Base-by-base conservation (phyloP, 2,797 vertebrate species). In the Dendrocincla fuliginosa region DNA sequence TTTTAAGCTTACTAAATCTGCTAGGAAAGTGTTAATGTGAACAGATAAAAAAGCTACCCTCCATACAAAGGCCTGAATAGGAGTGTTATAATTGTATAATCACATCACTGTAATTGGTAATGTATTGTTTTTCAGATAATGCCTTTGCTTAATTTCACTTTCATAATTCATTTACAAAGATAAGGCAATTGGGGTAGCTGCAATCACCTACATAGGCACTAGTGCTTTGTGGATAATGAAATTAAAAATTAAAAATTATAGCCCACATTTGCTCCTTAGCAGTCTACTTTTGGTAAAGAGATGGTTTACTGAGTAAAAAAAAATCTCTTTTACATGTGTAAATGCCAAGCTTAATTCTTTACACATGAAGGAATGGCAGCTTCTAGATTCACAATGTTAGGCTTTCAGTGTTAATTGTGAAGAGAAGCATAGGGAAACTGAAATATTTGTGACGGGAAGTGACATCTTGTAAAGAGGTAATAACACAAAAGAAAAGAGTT, bases 401-500 rank as follows among this genome's bases (percentile, higher is more conserved):
- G 50, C 32, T 95, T 93, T 77, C 82, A 53, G n/a, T 90, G 84
- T 73, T 87, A 92, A 94, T 92, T 88, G 84, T 39, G 46, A 94
- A 73, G 32, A 77, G 39, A 93, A 88, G 59, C 68, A 84, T 10
- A 13, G 19, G 33, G 41, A 84, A 93, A 80, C 46, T 20, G 47
- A 80, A 92, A 73, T 87, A 74, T 70, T 87, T 93, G 41, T 84
- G 46, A 91, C 76, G 56, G 32, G 35, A 87, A 87, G 16, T 92
- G 52, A 82, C 74, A 71, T 75, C 86, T 95, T 87, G 44, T 77
- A 92, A 93, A 18, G 80, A 68, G 32, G 33, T 84, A 87, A 70
- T 84, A 87, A 89, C 13, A 35, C 32, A 78, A 84, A 63, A 90
- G 35, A 68, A 78, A 47, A 88, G 44, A 91, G 30, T 59, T 95